Conservation (phyloP, 2,113 vertebrate genomes). For the Junco hyemalis region DNA sequence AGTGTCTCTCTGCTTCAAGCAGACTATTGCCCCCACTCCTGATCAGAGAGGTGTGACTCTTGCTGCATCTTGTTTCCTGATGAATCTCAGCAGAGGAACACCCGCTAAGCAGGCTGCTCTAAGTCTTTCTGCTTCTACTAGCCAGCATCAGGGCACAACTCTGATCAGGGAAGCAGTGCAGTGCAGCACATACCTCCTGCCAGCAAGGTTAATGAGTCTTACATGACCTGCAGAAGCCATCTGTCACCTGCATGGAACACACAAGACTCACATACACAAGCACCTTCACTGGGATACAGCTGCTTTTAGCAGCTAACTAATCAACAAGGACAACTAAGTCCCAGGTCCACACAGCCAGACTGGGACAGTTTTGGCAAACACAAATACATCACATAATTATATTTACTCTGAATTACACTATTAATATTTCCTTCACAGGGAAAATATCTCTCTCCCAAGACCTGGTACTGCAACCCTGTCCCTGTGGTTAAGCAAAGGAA, state of each 20-base stretch:
- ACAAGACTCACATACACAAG: neutral
- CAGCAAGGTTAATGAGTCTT: neutral
- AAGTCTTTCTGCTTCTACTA: neutral
- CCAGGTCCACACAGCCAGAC: neutral
- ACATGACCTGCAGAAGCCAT: neutral
- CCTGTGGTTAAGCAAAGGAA: neutral
- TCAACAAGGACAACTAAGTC: neutral
- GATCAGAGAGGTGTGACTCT: neutral
- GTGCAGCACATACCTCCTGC: neutral
- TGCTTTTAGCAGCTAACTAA: neutral
- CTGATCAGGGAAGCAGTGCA: neutral
- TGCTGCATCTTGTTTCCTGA: neutral
- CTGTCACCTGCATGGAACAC: neutral
- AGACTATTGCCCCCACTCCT: neutral
- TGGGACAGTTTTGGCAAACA: neutral
- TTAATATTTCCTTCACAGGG: neutral
- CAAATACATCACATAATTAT: neutral
- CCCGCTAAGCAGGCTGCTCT: neutral
- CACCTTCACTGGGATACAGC: rapidly evolving
- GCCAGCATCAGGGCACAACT: neutral
- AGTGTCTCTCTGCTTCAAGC: neutral
- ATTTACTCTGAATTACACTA: neutral
- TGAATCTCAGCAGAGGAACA: neutral
- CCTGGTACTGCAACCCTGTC: neutral
- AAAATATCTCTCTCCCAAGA: neutral